phyloP scores from a whole-genome alignment of 1,140 invertebrate genomes.

The Episyrphus balteatus region DNA sequence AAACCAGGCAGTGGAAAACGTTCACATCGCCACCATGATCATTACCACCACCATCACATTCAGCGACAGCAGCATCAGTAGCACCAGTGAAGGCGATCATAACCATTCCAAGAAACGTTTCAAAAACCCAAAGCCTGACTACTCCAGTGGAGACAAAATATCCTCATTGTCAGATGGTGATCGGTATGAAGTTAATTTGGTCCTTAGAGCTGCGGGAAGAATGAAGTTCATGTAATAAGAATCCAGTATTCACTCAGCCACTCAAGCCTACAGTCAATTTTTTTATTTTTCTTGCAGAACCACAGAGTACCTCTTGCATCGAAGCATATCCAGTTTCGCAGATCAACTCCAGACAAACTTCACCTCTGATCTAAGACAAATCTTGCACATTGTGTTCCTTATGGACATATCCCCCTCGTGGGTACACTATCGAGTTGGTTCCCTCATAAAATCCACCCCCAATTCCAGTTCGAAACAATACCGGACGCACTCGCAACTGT shows the following conservation, averaged over 20 bases:
- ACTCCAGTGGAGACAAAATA: constrained; percentile 16
- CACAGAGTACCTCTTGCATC: no score
- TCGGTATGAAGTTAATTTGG: constrained; percentile 7
- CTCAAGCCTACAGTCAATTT: no score
- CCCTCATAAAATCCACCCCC: constrained; percentile 1
- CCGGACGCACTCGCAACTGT: constrained; percentile 30
- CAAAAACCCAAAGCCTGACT: not conserved
- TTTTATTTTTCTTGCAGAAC: constrained; percentile 47
- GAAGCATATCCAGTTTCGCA: constrained; percentile 93
- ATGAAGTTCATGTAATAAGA: constrained; percentile 36
- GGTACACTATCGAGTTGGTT: constrained; percentile 24
- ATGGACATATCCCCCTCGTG: constrained; percentile 65
- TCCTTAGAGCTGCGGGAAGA: constrained; percentile 26
- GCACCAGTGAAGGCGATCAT: not conserved
- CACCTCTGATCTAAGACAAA: constrained; percentile 90
- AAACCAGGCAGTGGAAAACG: not conserved
- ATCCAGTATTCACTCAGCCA: no score
- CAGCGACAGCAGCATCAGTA: no score
- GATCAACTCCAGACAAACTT: constrained; percentile 99
- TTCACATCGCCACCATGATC: not conserved
- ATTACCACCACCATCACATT: no score
- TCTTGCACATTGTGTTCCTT: constrained; percentile 89
- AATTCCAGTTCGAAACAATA: no score
- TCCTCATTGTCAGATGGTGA: constrained; percentile 24
- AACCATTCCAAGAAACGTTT: no score